Base-by-base conservation (phyloP, 2,797 vertebrate species). In the Cephalopachus bancanus region DNA sequence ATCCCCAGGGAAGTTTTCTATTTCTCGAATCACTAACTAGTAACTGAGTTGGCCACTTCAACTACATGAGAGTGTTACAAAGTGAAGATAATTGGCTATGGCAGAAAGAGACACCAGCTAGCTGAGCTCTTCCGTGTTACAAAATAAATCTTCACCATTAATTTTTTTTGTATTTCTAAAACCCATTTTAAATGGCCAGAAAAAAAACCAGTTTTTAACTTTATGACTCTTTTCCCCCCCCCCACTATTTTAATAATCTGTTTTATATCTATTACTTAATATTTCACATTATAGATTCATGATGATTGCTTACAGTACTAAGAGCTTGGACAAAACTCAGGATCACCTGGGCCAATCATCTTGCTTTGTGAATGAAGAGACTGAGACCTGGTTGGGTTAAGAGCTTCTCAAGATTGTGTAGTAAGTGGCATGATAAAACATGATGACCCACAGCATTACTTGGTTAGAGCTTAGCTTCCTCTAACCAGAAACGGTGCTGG, bases 21-120 rank as follows among this genome's bases (percentile, higher is more conserved):
- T 92, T 26, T 78, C 55, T 94, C 60, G 96, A 30, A 65, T 93
- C 86, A 62, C 55, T 37, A 62, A 59, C 28, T 92, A 94, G 83
- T 86, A 85, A 53, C 3, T 62, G 64, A 81, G 33, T 7, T 88
- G 62, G 87, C 28, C 33, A 37, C 15, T 74, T 75, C 74, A 81
- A 55, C 14, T 74, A 53, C 74, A 57, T 9, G 49, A 37, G 16
- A 65, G 4, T 37, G 4, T 71, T 89, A 49, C n/a, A 75, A 81
- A 96, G 17, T 64, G 16, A 88, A 72, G 20, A 28, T 11, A 62
- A 83, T 26, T n/a, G 10, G 5, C 33, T 84, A 3, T 72, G 55
- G 64, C 22, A 17, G 86, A 78, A 95, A 96, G 49, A 93, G 60
- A 81, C 64, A 14, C 15, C 85, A 78, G 10, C 19, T 72, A 88